A percentile compares a stretch with the other conserved stretches of the same genome.
These are phyloP conservation scores for Platysteira castanea DNA, from an alignment of 2,113 vertebrate genomes.

Conservation along the genomic window DNA sequence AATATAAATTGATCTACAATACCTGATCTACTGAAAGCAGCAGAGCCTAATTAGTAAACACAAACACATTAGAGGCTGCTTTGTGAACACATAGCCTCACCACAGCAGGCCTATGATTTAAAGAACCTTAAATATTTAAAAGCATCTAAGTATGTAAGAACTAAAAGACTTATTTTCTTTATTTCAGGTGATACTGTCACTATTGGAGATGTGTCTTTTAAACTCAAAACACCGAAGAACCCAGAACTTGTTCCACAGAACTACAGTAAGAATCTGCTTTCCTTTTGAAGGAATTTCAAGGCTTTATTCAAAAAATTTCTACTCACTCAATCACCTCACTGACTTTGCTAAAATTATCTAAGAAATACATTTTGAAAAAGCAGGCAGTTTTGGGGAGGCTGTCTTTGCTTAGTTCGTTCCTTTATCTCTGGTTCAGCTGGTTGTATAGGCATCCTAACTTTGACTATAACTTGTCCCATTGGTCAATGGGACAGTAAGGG, in stretches of 20 bases:
- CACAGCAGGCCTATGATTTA: not conserved
- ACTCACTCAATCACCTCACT: not conserved
- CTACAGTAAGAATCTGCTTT: constrained; percentile 82
- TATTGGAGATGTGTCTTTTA: constrained; percentile 91
- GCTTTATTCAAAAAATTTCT: not conserved
- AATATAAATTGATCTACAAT: not conserved
- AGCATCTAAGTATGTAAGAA: not conserved
- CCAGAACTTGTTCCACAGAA: constrained; percentile 93
- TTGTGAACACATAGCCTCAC: not conserved
- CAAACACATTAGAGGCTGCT: not conserved
- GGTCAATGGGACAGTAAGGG: not conserved
- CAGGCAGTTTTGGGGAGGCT: not conserved
- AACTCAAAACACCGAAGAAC: constrained; percentile 84
- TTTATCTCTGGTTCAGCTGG: not conserved
- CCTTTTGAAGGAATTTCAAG: not conserved
- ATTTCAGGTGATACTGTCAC: constrained; percentile 87
- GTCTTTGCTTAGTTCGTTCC: not conserved
- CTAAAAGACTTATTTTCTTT: not conserved
- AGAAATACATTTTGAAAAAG: not conserved
- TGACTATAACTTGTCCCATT: not conserved
- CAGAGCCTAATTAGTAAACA: not conserved
- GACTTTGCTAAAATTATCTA: not conserved
- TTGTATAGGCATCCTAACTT: not conserved
- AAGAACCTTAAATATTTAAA: not conserved
- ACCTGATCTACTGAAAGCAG: not conserved